phyloP scores from a whole-genome alignment of 2,113 vertebrate genomes.

The Hystrix cristata region DNA sequence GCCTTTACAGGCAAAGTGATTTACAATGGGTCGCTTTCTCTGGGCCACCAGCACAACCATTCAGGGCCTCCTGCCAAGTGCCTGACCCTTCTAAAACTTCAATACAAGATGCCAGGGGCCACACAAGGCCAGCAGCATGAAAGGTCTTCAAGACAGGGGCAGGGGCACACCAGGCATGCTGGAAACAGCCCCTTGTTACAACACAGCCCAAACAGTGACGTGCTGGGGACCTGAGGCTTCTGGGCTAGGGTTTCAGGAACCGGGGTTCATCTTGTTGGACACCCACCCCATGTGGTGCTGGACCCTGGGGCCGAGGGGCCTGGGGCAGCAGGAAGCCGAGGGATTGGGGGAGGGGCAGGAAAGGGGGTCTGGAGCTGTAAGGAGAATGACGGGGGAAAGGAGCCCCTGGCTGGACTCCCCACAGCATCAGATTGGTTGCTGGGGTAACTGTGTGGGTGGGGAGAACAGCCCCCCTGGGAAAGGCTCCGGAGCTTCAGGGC shows the following conservation, averaged over 20 bases:
- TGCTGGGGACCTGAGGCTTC: not conserved
- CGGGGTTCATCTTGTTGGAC: not conserved
- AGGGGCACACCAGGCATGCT: not conserved
- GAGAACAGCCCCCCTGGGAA: not conserved
- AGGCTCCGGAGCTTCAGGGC: not conserved
- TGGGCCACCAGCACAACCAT: not conserved
- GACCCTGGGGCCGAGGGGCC: not conserved
- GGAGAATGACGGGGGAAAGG: not conserved
- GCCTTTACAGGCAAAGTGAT: slow-evolving; percentile 56
- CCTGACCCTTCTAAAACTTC: slow-evolving; percentile 1
- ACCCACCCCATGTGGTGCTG: not conserved
- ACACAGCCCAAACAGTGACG: not conserved
- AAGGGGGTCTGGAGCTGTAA: not conserved
- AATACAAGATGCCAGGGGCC: not conserved
- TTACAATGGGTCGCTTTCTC: slow-evolving; percentile 4
- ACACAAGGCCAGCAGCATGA: fast-evolving
- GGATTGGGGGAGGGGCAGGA: not conserved
- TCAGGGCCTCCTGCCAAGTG: not conserved
- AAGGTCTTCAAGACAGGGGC: not conserved
- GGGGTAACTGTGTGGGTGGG: not conserved
- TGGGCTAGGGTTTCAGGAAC: not conserved
- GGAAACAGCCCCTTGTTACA: not conserved
- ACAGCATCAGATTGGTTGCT: not conserved
- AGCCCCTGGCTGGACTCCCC: not conserved
- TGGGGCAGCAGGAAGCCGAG: not conserved